A percentile compares a stretch with the other conserved stretches of the same genome.
These are phyloP conservation scores for Trinectes maculatus DNA, from an alignment of 2,113 vertebrate genomes.

Conservation along the genomic window DNA sequence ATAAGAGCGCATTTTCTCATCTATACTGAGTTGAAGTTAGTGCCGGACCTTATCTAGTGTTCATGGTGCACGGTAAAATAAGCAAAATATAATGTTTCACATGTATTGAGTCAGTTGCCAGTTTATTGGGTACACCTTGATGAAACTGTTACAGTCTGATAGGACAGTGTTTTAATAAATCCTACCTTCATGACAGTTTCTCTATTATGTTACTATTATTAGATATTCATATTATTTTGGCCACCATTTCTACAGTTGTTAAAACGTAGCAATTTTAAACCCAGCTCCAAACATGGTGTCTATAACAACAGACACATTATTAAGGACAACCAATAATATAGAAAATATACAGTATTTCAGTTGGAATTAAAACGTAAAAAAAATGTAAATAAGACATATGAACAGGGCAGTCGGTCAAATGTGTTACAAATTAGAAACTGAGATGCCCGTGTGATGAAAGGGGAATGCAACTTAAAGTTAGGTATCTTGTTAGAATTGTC, in stretches of 20 bases:
- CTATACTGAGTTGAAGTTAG: no score
- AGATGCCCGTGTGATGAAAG: neutral
- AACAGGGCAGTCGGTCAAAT: neutral
- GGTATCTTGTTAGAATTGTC: constrained; percentile 39
- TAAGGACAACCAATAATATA: constrained; percentile 26
- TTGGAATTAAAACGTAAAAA: constrained; percentile 2
- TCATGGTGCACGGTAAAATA: no score
- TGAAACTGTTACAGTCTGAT: neutral
- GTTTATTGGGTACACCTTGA: neutral
- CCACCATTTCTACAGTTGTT: neutral
- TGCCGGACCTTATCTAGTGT: no score
- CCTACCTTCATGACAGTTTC: neutral
- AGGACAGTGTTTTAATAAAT: neutral
- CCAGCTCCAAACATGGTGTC: neutral
- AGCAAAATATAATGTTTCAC: no score
- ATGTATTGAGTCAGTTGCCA: no score
- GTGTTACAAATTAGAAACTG: neutral
- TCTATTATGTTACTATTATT: neutral
- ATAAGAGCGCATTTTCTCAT: no score
- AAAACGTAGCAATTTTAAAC: neutral
- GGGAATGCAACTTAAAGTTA: constrained; percentile 6
- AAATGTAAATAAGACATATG: constrained; percentile 9
- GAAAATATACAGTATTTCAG: constrained; percentile 25
- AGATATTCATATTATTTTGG: neutral
- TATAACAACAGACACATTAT: constrained; percentile 23